A percentile compares a stretch with the other conserved stretches of the same genome.
These are phyloP conservation scores for Drosophila arizonae DNA, from an alignment of 1,140 invertebrate species.

Conservation along the genomic window DNA sequence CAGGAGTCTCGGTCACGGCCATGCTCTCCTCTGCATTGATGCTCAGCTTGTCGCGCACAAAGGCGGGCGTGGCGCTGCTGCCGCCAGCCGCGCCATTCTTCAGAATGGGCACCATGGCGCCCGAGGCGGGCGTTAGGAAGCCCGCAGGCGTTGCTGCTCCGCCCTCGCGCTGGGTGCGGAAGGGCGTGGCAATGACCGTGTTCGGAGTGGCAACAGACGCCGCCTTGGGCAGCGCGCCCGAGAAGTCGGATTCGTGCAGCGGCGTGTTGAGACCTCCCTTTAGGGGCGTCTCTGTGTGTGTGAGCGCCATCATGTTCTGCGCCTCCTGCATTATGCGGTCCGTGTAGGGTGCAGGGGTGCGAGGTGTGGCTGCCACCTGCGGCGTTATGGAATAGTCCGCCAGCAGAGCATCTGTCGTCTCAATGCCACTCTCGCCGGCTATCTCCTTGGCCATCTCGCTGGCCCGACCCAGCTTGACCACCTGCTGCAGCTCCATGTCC, in stretches of 20 bases:
- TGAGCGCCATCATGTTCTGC: conserved; percentile 98
- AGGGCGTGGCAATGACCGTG: conserved; percentile 96
- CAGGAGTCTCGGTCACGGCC: conserved; percentile 87
- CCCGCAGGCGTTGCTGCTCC: conserved; percentile 83
- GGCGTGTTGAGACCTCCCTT: conserved; percentile 98
- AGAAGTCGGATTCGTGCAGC: conserved; percentile 94
- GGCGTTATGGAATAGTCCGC: conserved; percentile 96
- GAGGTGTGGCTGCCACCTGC: conserved; percentile 89
- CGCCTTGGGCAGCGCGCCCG: conserved; percentile 89
- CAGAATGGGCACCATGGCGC: conserved; percentile 80
- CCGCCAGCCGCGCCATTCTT: conserved; percentile 38
- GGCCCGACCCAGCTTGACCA: conserved; percentile 97
- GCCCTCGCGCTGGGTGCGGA: conserved; percentile 84
- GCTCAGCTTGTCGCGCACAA: conserved; percentile 95
- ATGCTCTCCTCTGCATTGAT: conserved; percentile 95
- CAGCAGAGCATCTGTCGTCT: conserved; percentile 93
- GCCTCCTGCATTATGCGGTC: conserved; percentile 95
- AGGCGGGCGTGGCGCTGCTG: conserved; percentile 75
- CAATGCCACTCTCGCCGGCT: conserved; percentile 91
- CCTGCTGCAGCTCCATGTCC: conserved; percentile 94
- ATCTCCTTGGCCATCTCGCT: conserved; percentile 97
- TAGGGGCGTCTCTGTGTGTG: conserved; percentile 98
- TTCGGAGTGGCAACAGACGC: conserved; percentile 94
- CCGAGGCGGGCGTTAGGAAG: conserved; percentile 84
- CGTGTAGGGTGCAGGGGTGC: conserved; percentile 91